Evolutionary conservation across 2,113 vertebrate species (phyloP).

Genomic region (Athene cunicularia): DNA sequence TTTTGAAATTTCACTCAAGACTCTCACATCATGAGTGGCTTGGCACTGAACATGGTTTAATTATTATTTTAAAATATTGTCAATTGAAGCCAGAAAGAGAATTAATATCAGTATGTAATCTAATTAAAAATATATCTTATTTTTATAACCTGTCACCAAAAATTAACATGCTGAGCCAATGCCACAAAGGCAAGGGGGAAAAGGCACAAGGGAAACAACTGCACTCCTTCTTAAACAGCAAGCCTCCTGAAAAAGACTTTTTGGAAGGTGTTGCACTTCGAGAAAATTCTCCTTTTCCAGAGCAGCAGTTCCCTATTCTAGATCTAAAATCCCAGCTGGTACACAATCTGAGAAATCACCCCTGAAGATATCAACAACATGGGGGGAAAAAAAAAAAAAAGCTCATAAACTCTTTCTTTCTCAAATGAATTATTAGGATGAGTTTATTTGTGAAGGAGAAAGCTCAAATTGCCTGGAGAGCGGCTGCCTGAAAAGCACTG

Average conservation of each 20-base stretch:
- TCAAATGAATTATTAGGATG: neutral
- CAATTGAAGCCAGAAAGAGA: neutral
- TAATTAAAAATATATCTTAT: constrained; percentile 17
- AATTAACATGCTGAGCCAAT: neutral
- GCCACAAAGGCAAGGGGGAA: neutral
- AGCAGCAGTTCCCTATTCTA: neutral
- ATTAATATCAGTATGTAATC: neutral
- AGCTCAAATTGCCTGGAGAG: neutral
- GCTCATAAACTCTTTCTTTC: neutral
- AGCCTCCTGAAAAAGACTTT: neutral
- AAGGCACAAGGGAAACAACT: neutral
- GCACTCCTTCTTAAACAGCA: neutral
- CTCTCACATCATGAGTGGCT: neutral
- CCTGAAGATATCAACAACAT: neutral
- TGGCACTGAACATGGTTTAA: neutral
- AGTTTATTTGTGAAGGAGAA: neutral
- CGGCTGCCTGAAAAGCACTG: neutral
- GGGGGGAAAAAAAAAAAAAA: neutral
- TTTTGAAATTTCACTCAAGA: neutral
- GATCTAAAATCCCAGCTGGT: neutral
- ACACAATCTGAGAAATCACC: neutral
- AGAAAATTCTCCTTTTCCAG: neutral
- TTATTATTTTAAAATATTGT: constrained; percentile 2
- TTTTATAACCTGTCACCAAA: constrained; percentile 1
- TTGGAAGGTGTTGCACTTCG: neutral